Evolutionary conservation across 2,113 vertebrate genomes (phyloP).

Genomic region (Emydura subglobosa): DNA sequence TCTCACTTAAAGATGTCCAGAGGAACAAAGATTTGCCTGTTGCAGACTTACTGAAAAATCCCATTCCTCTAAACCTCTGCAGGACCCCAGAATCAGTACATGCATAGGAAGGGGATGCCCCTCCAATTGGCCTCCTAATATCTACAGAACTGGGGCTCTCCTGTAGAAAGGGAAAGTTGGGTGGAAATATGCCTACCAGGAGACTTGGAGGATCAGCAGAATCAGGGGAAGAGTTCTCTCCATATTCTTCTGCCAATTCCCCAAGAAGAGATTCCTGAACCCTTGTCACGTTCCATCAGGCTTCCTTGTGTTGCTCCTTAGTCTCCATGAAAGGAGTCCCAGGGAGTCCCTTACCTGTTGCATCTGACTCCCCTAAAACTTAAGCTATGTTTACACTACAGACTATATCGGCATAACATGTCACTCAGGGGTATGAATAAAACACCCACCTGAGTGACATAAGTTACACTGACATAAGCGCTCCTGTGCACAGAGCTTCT

Average conservation of each 20-base stretch:
- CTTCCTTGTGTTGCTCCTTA: not conserved
- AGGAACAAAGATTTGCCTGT: too few relatives aligned
- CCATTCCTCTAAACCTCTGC: too few relatives aligned
- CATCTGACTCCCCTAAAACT: not conserved
- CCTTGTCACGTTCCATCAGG: not conserved
- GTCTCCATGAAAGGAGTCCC: not conserved
- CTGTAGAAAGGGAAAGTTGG: not conserved
- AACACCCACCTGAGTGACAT: not conserved
- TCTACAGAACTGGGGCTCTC: too few relatives aligned
- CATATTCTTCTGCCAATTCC: not conserved
- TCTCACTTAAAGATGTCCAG: too few relatives aligned
- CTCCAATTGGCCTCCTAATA: too few relatives aligned
- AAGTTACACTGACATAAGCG: not conserved
- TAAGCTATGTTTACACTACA: not conserved
- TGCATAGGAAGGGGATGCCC: too few relatives aligned
- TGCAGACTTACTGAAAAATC: too few relatives aligned
- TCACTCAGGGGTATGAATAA: not conserved
- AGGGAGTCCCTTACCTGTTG: not conserved
- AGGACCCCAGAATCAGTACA: too few relatives aligned
- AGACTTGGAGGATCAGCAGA: not conserved
- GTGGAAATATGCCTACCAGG: not conserved
- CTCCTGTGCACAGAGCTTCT: not conserved
- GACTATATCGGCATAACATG: not conserved
- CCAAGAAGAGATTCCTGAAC: not conserved
- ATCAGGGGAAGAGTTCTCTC: not conserved